These are phyloP conservation scores for Clarias fuscus DNA, from an alignment of 2,797 vertebrate species.

Conservation along the genomic window DNA sequence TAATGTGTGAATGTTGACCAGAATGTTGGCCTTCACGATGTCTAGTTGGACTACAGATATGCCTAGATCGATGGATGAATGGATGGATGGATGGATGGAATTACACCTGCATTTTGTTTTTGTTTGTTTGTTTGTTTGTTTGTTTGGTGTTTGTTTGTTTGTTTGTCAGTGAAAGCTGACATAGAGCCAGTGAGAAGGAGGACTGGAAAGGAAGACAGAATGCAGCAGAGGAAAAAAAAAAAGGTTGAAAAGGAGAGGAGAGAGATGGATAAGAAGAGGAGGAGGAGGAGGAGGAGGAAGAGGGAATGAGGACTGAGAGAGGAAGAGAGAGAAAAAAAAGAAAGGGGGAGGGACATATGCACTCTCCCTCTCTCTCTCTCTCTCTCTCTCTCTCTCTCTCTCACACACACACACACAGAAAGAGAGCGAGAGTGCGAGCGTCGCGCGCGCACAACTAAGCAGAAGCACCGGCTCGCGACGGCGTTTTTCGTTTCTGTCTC, in stretches of 20 bases:
- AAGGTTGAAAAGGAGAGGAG: conserved; percentile 22
- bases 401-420: background rate
- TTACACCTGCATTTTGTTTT: background rate
- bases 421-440: background rate
- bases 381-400: background rate
- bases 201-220: conserved; percentile 26
- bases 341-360: background rate
- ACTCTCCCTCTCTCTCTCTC: background rate
- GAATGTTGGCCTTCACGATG: too few relatives aligned
- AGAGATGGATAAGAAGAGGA: conserved; percentile 33
- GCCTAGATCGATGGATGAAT: too few relatives aligned
- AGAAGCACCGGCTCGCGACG: conserved; percentile 5
- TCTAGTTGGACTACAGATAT: too few relatives aligned
- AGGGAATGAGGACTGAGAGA: background rate
- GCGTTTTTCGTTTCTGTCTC: conserved; percentile 14
- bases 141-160: background rate
- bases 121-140: background rate
- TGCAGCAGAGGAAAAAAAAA: conserved; percentile 34
- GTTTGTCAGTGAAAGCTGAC: background rate
- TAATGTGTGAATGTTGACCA: too few relatives aligned
- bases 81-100: too few relatives aligned
- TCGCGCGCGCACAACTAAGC: conserved; percentile 13
- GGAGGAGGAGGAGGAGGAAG: background rate
- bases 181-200: background rate
- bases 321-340: background rate